Evolutionary conservation across 2,113 vertebrate genomes (phyloP), one percentile per base, ranked within the genome.

Genomic region (Seriola dumerili): DNA sequence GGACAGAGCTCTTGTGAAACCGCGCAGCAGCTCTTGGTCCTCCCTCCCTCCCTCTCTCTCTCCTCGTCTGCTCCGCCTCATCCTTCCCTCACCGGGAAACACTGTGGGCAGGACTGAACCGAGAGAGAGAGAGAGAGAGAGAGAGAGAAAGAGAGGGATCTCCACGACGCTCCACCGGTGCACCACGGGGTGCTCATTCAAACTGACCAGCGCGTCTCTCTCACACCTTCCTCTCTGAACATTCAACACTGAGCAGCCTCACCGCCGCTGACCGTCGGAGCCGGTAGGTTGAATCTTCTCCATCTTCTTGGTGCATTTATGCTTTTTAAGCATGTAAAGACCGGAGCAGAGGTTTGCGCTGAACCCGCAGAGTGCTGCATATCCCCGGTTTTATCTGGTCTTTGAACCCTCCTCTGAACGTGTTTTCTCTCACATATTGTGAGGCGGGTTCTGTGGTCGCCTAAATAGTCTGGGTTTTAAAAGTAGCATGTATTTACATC

Each of bases 161-260:
- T 77, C 72, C 19, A 55, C 32, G 29, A 62, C 68, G 34, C 79
- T 67, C 36, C 25, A 68, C 72, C 72, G 67, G 87, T 84, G 80
- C 84, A 82, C 87, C 91, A 89, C 91, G 92, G 86, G 91, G 85
- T 82, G 64, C 78, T 57, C 70, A 85, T 93, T 93, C 91, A 94
- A 93, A 92, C 91, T 88, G 91, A 88, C 90, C 90, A 92, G 93
- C 92, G 94, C 91, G 88, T 81, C 77, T 85, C 62, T 2, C 87
- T 55, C 13, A 67, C 48, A 42, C 34, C 46, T 21, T 42, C 66
- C 38, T 55, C 36, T 59, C 40, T 58, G 13, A 58, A 19, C 40
- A 64, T 42, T 55, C 79, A 61, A 14, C 78, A 29, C 29, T 6
- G 38, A 65, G 57, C 78, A 70, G 52, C 79, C n/a, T 67, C 19